phyloP scores from a whole-genome alignment of 1,140 invertebrate species.

The Cydia fagiglandana region DNA sequence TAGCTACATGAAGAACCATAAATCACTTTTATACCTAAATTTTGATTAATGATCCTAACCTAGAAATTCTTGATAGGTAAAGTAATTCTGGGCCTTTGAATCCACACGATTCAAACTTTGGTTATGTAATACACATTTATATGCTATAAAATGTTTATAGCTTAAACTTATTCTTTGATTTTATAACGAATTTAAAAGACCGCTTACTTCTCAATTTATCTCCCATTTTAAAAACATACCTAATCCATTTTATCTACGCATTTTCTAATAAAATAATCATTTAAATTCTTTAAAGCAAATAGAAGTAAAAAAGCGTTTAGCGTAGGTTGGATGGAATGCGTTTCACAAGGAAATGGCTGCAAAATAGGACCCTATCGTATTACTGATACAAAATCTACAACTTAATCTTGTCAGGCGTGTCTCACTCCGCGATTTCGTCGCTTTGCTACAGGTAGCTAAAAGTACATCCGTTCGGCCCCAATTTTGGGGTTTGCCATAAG shows the following conservation, averaged over 20 bases:
- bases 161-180: neutral
- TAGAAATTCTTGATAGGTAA: slow-evolving; percentile 18
- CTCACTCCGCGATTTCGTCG: too few species aligned
- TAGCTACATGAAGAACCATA: slow-evolving; percentile 23
- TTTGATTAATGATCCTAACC: slow-evolving; percentile 28
- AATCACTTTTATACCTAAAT: slow-evolving; percentile 31
- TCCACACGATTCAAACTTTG: neutral
- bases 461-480: too few species aligned
- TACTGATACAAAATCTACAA: slow-evolving; percentile 49
- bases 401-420: slow-evolving; percentile 51
- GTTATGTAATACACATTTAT: neutral
- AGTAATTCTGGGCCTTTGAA: neutral
- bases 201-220: slow-evolving; percentile 1
- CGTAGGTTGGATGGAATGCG: neutral
- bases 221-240: neutral
- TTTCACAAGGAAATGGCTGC: slow-evolving; percentile 2
- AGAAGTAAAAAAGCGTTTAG: slow-evolving; percentile 2
- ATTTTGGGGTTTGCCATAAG: too few species aligned
- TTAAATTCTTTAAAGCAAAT: slow-evolving; percentile 13
- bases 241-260: slow-evolving; percentile 7
- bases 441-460: too few species aligned
- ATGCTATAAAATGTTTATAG: neutral
- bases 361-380: slow-evolving; percentile 14
- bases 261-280: slow-evolving; percentile 22
- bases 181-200: neutral